Base-by-base conservation (phyloP, 2,797 vertebrate species). In the Tauraco hartlaubi region DNA sequence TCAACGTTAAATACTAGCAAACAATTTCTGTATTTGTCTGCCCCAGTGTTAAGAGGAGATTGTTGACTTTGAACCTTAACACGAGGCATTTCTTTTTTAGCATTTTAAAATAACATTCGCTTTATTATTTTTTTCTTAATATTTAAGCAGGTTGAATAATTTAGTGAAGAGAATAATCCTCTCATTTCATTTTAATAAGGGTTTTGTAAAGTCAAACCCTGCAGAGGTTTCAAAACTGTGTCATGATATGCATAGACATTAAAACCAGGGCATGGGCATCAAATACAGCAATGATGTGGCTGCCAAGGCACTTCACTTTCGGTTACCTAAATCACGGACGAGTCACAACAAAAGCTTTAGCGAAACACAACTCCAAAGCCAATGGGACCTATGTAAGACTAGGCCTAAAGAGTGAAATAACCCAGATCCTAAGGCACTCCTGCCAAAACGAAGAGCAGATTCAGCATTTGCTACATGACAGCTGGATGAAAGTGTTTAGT, bases 141-240 rank as follows among this genome's bases (percentile, higher is more conserved):
- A 85, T 94, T 96, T 94, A 81, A 94, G 54, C 31, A 72, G 37
- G 43, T 76, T 89, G 55, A 93, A 96, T 91, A 82, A 94, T 91
- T 94, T 66, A 76, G 44, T 1, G 1, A 78, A 66, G 6, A 69
- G 41, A 68, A 62, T 64, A 90, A 87, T 58, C 52, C 15, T 83
- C 56, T 88, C 71, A 95, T 79, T 77, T 92, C 48, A 75, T 16
- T 75, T 67, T 72, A 96, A 84, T 52, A 11, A 88, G 31, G 4
- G 13, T 31, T 92, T 94, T 85, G 46, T 59, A 48, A 81, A 73
- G 75, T 51, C 58, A 94, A 80, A 89, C 25, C 9, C 54, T 75
- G 49, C 48, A 86, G 73, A 82, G 31, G 18, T 67, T 93, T 94
- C 63, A 88, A 76, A 94, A 79, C 33, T n/a, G 19, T 78, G 29